Conservation (phyloP, 2,888 invertebrate genomes). For the Tenthredo amoena region DNA sequence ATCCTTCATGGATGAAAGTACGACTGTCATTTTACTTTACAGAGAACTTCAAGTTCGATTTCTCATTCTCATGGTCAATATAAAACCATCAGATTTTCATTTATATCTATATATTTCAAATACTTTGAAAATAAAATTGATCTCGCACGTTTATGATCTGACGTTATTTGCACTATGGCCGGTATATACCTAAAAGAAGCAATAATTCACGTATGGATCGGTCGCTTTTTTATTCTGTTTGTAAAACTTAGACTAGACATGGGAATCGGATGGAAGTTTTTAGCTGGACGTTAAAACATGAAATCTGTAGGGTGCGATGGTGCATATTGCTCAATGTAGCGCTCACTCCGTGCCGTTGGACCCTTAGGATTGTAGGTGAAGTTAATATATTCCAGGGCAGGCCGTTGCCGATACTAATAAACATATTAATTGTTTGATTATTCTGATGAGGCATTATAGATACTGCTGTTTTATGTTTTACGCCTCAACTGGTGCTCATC, state of each 20-base stretch:
- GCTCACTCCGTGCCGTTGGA: constrained; percentile 55
- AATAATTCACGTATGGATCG: no score
- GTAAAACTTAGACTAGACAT: not conserved
- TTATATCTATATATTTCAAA: not conserved
- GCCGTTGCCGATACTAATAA: constrained; percentile 72
- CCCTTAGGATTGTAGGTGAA: constrained; percentile 55
- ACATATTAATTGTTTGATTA: constrained; percentile 74
- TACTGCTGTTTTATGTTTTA: constrained; percentile 65
- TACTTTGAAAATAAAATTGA: not conserved
- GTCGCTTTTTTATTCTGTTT: not conserved
- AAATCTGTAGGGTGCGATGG: constrained; percentile 46
- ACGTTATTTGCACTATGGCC: no score
- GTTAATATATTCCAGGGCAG: constrained; percentile 67
- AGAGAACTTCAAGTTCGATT: not conserved
- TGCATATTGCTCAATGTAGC: constrained; percentile 53
- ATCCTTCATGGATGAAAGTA: constrained; percentile 29
- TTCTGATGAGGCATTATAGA: constrained; percentile 68
- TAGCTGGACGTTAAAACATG: constrained; percentile 15
- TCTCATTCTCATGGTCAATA: not conserved
- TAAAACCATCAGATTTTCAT: not conserved
- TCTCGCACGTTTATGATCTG: no score
- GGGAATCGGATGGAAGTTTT: constrained; percentile 19
- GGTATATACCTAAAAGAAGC: no score
- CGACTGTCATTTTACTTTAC: not conserved
- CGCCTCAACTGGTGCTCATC: constrained; percentile 64